Base-by-base conservation (phyloP, 2,888 invertebrate genomes). In the Caenorhabditis uteleia region DNA sequence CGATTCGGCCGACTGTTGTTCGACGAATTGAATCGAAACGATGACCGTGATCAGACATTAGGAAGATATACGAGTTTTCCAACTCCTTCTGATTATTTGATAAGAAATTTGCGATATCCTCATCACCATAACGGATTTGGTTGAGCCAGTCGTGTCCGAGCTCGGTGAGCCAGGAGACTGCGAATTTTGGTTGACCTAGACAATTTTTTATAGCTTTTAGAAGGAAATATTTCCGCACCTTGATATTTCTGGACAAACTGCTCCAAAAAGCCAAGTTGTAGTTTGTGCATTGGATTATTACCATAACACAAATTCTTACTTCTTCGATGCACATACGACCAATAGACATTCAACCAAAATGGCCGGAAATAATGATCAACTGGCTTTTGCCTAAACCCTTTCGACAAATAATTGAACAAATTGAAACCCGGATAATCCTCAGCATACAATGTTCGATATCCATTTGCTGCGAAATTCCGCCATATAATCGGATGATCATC, bases 91-190 rank as follows among this genome's bases (percentile, higher is more conserved):
- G 34, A 26, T 68, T 48, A 8, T 66, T 66, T 25, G 66, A 58
- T n/a, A 86, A 77, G 56, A 85, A 84, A 2, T 77, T 56, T 2
- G 79, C 50, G 34, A 86, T 79, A 36, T 84, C 83, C 0, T 77
- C 77, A 59, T 86, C 86, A 1, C 84, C 85, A 6, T 78, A 69
- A 3, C 79, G 78, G 0, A 84, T 83, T 58, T 84, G 81, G 68
- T 84, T 84, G 29, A 84, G 72, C 68, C 83, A 82, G 46, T 86
- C 85, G 55, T 86, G 86, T 2, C 84, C 83, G 2, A 86, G 72
- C 60, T 86, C 84, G 2, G 78, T 78, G 18, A 78, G 62, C 78
- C 78, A 78, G 34, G 76, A 68, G 12, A 78, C 42, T 4, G 74
- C 77, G 36, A 78, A 78, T 18, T 62, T 60, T 1, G 78, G 75